Percentiles rank a stretch among this genome's conserved stretches.
Evolutionary conservation across 2,888 invertebrate genomes (phyloP).

Genomic region (Epinotia nisella): DNA sequence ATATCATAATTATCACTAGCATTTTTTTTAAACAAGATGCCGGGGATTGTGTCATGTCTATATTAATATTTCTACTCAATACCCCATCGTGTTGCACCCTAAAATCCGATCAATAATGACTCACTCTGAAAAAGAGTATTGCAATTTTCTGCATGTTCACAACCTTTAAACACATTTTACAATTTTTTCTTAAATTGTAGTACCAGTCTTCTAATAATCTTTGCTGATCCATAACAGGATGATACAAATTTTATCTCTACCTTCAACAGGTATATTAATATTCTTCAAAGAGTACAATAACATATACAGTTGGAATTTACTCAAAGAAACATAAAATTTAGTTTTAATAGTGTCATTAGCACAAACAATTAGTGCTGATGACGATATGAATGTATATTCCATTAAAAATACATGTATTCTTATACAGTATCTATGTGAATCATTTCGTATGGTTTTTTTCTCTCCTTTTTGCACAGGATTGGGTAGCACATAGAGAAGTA

Average conservation of each 20-base stretch:
- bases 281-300: not conserved
- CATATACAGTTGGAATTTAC: not conserved
- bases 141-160: not conserved
- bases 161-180: not conserved
- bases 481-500: slow-evolving; percentile 88
- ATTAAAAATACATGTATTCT: slow-evolving; percentile 46
- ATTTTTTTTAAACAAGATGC: too few relatives aligned
- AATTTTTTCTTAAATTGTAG: slow-evolving; percentile 4
- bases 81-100: too few relatives aligned
- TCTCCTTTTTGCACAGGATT: slow-evolving; percentile 83
- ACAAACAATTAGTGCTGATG: slow-evolving; percentile 11
- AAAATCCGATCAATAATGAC: slow-evolving; percentile 9
- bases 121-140: slow-evolving; percentile 5
- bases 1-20: too few relatives aligned
- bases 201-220: slow-evolving; percentile 4
- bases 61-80: too few relatives aligned
- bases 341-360: not conserved
- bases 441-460: slow-evolving; percentile 84
- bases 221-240: not conserved
- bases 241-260: not conserved
- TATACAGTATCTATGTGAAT: slow-evolving; percentile 79
- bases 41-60: too few relatives aligned
- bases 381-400: slow-evolving; percentile 29
- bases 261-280: not conserved
- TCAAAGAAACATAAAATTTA: not conserved